phyloP scores from a whole-genome alignment of 2,113 vertebrate genomes.

The Brachypodius melanocephalos region DNA sequence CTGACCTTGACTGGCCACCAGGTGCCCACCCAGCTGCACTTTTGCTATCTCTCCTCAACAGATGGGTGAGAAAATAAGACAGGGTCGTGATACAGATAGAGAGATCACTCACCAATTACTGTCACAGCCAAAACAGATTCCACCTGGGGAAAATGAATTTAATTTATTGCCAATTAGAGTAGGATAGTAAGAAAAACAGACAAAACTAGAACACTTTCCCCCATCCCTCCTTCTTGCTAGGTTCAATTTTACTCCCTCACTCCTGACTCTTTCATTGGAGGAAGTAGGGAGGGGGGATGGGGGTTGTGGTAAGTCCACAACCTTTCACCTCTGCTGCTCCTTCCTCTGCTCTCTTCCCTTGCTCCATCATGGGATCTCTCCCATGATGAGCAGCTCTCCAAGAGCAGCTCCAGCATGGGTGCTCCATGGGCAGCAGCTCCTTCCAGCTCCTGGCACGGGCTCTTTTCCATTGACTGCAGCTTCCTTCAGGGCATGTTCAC shows the following conservation, averaged over 20 bases:
- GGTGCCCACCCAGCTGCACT: background rate
- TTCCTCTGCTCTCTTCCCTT: background rate
- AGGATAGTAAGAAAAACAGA: background rate
- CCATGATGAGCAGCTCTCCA: background rate
- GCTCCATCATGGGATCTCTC: rapidly evolving
- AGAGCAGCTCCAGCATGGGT: background rate
- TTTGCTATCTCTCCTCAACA: background rate
- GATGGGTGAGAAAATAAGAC: background rate
- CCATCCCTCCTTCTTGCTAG: background rate
- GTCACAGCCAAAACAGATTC: background rate
- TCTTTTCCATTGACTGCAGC: background rate
- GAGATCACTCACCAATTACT: background rate
- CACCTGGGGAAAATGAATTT: background rate
- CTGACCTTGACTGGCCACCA: background rate
- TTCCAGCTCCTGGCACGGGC: background rate
- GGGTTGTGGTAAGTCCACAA: background rate
- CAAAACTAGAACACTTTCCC: background rate
- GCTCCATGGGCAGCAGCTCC: background rate
- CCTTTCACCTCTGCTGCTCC: background rate
- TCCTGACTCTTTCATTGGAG: background rate
- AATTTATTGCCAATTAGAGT: background rate
- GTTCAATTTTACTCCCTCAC: background rate
- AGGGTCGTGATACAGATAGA: rapidly evolving
- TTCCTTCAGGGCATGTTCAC: background rate
- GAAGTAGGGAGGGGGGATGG: background rate